Evolutionary conservation across 2,888 invertebrate genomes (phyloP), one percentile per base, ranked within the genome.

Genomic region (Geotrupes spiniger): DNA sequence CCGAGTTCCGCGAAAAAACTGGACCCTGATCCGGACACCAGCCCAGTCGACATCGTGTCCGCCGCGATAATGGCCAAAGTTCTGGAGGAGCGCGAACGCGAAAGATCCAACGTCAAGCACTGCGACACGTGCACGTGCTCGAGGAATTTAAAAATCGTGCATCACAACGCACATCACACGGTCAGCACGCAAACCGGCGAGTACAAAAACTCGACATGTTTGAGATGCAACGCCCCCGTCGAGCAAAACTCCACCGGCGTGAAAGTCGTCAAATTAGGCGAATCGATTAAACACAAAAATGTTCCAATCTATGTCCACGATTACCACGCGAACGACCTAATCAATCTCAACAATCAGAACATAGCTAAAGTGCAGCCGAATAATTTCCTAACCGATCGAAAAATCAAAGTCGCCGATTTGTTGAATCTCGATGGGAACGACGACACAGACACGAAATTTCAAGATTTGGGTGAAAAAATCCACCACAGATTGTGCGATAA

Each of bases 11-110:
- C 71, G n/a, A 69, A 71, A 29, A 66, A 66, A 45, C 61, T 68
- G 26, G 73, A 76, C 42, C 77, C 78, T 12, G 82, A 82, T 46
- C 75, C 79, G 29, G 80, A 80, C 55, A 80, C 80, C 65, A 79
- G 80, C 42, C 80, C 81, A 55, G 82, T 86, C 42, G 87, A 87
- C 63, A 81, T 86, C 61, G 86, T 88, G 9, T 92, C 92, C 2
- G 92, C 92, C 15, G 88, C 92, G 6, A 85, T 92, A 42, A 89
- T 93, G 88, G 92, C 92, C 2, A 92, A 92, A 77, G 89, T 92
- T 52, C 76, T 94, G 21, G 90, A 93, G 72, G 92, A 92, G 64
- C 80, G 89, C 51, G 91, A 92, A 60, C 84, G 87, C 51, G 91
- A 92, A 60, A 72, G 81, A 56, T 83, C 86, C 45, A 82, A 85